Conservation (phyloP, 2,888 invertebrate species). For the Ectropis crepuscularia region DNA sequence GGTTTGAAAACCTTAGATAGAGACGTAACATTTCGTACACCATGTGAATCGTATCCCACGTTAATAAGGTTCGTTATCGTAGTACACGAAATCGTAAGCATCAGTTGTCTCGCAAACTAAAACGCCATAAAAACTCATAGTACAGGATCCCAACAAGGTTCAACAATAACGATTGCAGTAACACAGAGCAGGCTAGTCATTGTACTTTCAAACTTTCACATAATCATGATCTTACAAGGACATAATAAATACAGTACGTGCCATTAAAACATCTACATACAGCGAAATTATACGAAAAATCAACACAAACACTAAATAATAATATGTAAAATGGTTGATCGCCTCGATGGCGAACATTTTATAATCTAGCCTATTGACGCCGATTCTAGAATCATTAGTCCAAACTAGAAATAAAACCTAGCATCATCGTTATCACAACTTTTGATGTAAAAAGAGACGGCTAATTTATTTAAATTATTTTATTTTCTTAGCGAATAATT, state of each 20-base stretch:
- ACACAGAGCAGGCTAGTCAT: background rate
- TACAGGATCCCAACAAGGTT: background rate
- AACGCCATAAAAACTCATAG: too few relatives aligned
- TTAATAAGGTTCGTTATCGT: too few relatives aligned
- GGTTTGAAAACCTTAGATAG: too few relatives aligned
- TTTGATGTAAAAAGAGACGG: background rate
- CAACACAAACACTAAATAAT: slow-evolving; percentile 18
- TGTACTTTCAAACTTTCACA: slow-evolving; percentile 12
- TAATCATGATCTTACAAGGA: slow-evolving; percentile 14
- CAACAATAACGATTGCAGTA: background rate
- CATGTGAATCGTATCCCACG: too few relatives aligned
- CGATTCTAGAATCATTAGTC: background rate
- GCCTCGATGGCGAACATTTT: slow-evolving; percentile 10
- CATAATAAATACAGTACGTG: slow-evolving; percentile 15
- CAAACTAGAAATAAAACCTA: background rate
- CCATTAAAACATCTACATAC: slow-evolving; percentile 9
- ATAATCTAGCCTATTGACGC: background rate
- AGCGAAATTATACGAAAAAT: slow-evolving; percentile 17
- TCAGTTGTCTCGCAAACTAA: too few relatives aligned
- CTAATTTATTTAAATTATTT: background rate
- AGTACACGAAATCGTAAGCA: too few relatives aligned
- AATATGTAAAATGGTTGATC: slow-evolving; percentile 26
- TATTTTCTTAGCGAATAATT: slow-evolving; percentile 1
- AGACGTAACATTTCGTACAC: too few relatives aligned
- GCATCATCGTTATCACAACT: background rate